Percentiles rank a stretch among this genome's conserved stretches.
phyloP scores from a whole-genome alignment of 2,113 vertebrate genomes.

The Neotoma lepida region DNA sequence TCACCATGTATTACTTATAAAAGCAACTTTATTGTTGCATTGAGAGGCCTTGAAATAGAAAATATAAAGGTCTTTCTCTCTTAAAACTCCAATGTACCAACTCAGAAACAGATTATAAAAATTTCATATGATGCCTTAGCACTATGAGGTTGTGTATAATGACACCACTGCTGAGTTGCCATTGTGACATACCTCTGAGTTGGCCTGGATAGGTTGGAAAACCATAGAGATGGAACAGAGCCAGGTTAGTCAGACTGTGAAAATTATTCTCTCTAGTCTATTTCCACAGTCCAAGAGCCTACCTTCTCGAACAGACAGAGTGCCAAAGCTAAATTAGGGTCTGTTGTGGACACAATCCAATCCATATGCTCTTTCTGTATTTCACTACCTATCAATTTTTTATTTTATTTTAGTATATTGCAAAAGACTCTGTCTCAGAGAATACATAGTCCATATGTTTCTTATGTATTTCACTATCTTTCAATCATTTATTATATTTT shows the following conservation, averaged over 20 bases:
- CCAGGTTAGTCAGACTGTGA: neutral
- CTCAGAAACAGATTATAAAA: neutral
- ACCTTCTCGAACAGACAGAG: neutral
- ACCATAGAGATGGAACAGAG: neutral
- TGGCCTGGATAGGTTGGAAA: neutral
- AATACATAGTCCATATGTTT: neutral
- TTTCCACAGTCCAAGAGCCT: neutral
- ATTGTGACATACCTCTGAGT: neutral
- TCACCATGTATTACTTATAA: neutral
- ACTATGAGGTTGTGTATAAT: neutral
- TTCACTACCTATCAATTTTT: neutral
- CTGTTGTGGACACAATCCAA: neutral
- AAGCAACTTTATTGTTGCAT: neutral
- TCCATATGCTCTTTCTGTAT: neutral
- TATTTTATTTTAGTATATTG: neutral
- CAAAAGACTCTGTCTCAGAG: neutral
- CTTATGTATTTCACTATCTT: neutral
- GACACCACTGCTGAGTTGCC: neutral
- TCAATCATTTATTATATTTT: neutral
- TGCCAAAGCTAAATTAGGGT: neutral
- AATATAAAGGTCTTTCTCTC: neutral
- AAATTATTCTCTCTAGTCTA: neutral
- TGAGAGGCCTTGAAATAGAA: neutral
- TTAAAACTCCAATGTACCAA: neutral
- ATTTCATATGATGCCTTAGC: neutral